Evolutionary conservation across 2,113 vertebrate genomes (phyloP).

Genomic region (Calyptomena viridis): DNA sequence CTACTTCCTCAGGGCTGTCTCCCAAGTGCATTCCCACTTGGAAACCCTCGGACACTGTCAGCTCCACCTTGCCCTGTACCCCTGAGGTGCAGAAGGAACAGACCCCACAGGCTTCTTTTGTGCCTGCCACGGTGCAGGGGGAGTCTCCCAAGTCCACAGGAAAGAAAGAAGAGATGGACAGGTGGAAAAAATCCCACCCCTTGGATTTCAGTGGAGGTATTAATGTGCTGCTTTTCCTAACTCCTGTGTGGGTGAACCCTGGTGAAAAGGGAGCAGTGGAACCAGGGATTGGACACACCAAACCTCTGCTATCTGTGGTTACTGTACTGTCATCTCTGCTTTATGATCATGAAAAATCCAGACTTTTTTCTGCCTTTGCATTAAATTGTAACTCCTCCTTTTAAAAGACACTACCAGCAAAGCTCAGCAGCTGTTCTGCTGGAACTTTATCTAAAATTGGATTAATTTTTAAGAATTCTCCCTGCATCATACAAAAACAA

Average conservation of each 20-base stretch:
- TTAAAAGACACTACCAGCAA: no score
- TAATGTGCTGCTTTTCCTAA: neutral
- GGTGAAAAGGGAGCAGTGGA: neutral
- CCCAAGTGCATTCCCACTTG: conserved; percentile 65
- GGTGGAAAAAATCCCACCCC: neutral
- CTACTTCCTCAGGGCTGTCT: conserved; percentile 42
- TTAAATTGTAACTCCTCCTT: no score
- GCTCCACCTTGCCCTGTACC: conserved; percentile 85
- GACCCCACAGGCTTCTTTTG: conserved; percentile 70
- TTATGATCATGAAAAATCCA: neutral
- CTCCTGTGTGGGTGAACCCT: neutral
- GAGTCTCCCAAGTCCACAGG: neutral
- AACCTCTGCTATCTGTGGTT: neutral
- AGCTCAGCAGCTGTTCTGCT: neutral
- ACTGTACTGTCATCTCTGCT: neutral
- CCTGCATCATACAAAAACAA: neutral
- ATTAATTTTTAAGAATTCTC: neutral
- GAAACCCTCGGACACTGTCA: conserved; percentile 72
- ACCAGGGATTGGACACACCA: neutral
- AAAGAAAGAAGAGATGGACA: conserved; percentile 28
- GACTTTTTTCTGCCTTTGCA: neutral
- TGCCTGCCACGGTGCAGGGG: conserved; percentile 23
- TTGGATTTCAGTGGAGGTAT: conserved; percentile 63
- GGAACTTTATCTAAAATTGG: neutral
- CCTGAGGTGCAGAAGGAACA: conserved; percentile 81